These are phyloP conservation scores for Macrostomum lignano DNA, from an alignment of 1,140 invertebrate species.

Conservation along the genomic window DNA sequence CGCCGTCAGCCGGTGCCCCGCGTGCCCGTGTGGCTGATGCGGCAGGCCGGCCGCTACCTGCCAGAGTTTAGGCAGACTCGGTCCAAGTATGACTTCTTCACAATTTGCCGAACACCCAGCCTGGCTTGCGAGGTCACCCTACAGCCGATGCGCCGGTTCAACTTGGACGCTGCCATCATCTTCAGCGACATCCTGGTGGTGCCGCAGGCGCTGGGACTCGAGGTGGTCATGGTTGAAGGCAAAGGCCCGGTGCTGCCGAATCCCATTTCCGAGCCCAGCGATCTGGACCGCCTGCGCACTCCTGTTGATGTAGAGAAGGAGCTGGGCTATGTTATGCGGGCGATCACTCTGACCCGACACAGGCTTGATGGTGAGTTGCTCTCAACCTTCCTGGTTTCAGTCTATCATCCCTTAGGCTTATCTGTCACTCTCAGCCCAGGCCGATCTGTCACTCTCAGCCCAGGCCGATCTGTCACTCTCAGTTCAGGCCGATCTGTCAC, in stretches of 20 bases:
- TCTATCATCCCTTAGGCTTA: no score
- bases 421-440: no score
- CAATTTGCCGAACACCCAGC: constrained; percentile 55
- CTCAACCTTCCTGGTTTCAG: no score
- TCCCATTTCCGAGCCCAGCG: constrained; percentile 42
- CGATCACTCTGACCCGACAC: constrained; percentile 65
- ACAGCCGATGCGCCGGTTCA: constrained; percentile 51
- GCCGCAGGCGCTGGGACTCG: constrained; percentile 55
- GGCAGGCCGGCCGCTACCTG: constrained; percentile 79
- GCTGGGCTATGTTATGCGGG: constrained; percentile 60
- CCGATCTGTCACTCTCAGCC: no score
- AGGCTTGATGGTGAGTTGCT: constrained; percentile 55
- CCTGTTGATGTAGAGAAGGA: constrained; percentile 42
- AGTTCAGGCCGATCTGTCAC: no score
- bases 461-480: no score
- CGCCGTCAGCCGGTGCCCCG: constrained; percentile 50
- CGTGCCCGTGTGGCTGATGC: constrained; percentile 90
- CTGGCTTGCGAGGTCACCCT: constrained; percentile 70
- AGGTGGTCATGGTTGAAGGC: constrained; percentile 61
- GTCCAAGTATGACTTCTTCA: constrained; percentile 61
- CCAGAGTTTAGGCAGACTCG: constrained; percentile 55
- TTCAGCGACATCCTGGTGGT: constrained; percentile 92
- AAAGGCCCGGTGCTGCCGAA: constrained; percentile 63
- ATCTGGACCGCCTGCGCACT: constrained; percentile 34
- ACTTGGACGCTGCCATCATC: constrained; percentile 76